Evolutionary conservation across 2,113 vertebrate species (phyloP).

Genomic region (Myotis brandtii): DNA sequence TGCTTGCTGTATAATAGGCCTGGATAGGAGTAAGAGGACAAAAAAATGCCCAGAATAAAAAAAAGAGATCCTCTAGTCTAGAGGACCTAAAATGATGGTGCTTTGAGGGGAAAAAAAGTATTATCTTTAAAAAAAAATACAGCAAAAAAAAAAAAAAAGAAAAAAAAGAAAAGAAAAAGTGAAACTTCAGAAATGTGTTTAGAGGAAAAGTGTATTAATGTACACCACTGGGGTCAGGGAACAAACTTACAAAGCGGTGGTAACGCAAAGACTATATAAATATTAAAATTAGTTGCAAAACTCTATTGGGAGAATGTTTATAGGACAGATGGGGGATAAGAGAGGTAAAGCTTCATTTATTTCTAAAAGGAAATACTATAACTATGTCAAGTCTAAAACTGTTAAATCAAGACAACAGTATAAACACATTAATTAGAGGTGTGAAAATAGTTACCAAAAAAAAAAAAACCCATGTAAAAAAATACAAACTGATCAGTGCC

Average conservation of each 20-base stretch:
- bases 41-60: not conserved
- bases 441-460: not conserved
- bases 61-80: not conserved
- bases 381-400: not conserved
- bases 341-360: not conserved
- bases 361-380: not conserved
- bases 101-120: not conserved
- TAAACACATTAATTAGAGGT: slow-evolving; percentile 2
- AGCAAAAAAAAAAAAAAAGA: not conserved
- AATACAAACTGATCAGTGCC: not conserved
- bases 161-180: not conserved
- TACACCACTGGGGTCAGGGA: not conserved
- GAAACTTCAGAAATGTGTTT: not conserved
- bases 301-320: not conserved
- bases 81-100: not conserved
- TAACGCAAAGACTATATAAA: slow-evolving; percentile 3
- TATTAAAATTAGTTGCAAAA: slow-evolving; percentile 43
- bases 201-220: not conserved
- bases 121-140: not conserved
- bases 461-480: not conserved
- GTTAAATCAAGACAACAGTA: not conserved
- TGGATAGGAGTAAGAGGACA: not conserved
- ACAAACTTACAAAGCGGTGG: not conserved
- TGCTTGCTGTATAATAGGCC: not conserved
- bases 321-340: not conserved